Conservation (phyloP, 2,113 vertebrate species). For the Callorhinus ursinus region DNA sequence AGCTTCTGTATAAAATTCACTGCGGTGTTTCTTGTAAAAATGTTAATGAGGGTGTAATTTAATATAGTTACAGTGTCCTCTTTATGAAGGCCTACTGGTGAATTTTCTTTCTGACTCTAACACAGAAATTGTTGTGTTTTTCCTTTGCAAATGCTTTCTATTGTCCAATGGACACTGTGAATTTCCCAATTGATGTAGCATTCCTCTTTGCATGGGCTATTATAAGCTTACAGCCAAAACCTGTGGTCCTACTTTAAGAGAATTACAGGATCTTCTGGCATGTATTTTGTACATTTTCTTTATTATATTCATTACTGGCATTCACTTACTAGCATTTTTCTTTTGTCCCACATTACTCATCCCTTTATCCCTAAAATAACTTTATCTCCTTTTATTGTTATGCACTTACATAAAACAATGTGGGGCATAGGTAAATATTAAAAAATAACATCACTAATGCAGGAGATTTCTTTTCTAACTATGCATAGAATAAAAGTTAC, state of each 20-base stretch:
- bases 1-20: background rate
- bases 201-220: background rate
- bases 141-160: background rate
- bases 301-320: background rate
- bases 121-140: background rate
- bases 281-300: background rate
- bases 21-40: background rate
- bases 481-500: background rate
- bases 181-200: background rate
- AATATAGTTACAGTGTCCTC: background rate
- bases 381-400: background rate
- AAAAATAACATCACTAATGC: background rate
- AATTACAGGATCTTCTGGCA: background rate
- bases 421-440: background rate
- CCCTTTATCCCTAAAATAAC: slow-evolving; percentile 13
- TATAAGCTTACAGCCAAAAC: background rate
- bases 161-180: background rate
- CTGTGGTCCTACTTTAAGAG: background rate
- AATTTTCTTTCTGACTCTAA: background rate
- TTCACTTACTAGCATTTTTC: background rate
- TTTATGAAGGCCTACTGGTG: background rate
- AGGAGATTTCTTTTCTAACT: slow-evolving; percentile 33
- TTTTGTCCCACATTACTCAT: background rate
- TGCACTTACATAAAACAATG: background rate
- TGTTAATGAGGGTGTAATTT: background rate